Evolutionary conservation across 2,888 invertebrate genomes (phyloP), one percentile per base, ranked within the genome.

Genomic region (Ommatoiulus sabulosus): DNA sequence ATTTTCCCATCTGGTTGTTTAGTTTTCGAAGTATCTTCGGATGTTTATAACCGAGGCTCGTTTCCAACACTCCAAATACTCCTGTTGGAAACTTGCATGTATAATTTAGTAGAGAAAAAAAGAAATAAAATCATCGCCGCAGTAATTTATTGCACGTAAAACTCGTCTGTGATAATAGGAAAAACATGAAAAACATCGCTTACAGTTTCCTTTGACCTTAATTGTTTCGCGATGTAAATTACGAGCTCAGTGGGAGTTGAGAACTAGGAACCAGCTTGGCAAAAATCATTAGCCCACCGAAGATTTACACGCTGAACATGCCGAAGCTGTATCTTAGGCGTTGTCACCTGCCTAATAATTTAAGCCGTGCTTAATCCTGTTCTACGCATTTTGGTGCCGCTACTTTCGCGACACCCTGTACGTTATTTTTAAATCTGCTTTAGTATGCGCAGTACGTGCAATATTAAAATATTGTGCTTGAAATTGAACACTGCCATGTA

Each of bases 181-280:
- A 84, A 84, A 84, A 84, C 84, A 84, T 84, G 84, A 84, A 84
- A 84, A 84, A 44, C 44, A 84, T 43, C n/a, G 84, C 44, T 84
- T 84, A 84, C 84, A 44, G 84, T 84, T 63, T 84, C 84, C 84
- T 84, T 84, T 84, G 84, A 84, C 84, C 84, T 43, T 84, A 84
- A 84, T 84, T 84, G 84, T 84, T 84, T 84, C 84, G 44, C 84
- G 43, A 84, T 84, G 84, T 84, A 84, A 84, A 84, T 84, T 84
- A 84, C 44, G 43, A 84, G 84, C 84, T 44, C 84, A 84, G 84
- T 44, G 44, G 84, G 84, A 44, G 84, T 84, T 44, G 84, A n/a
- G 84, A 44, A 44, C 15, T n/a, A 44, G 84, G 84, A 35, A 84
- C 63, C 63, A 63, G 63, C 63, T 63, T 63, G 63, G 63, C 63